Conservation (phyloP, 2,888 invertebrate genomes). For the Drosophila kambysellisi region DNA sequence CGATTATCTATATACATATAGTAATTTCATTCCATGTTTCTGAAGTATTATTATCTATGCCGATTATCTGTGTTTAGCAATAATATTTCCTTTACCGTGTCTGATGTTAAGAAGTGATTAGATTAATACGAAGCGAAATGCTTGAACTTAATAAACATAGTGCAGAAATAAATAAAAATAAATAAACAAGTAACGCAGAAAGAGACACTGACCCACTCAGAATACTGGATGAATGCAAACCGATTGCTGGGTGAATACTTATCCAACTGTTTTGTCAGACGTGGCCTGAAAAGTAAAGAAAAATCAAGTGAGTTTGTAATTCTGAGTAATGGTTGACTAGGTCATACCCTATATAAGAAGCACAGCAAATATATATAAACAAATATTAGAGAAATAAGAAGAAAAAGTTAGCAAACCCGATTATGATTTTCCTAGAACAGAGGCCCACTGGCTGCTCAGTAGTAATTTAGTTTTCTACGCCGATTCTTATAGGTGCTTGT, state of each 20-base stretch:
- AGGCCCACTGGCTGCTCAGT: background rate
- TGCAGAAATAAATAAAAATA: background rate
- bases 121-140: slow-evolving; percentile 38
- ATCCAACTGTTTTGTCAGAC: slow-evolving; percentile 48
- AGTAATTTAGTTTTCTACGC: background rate
- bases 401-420: background rate
- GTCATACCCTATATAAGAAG: slow-evolving; percentile 17
- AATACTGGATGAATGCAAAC: slow-evolving; percentile 23
- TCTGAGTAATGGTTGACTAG: background rate
- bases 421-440: background rate
- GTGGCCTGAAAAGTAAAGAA: slow-evolving; percentile 28
- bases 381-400: background rate
- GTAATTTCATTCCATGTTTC: slow-evolving; percentile 9
- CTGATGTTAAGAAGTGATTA: slow-evolving; percentile 32
- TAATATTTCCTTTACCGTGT: slow-evolving; percentile 18
- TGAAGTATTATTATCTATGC: slow-evolving; percentile 53
- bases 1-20: slow-evolving; percentile 32
- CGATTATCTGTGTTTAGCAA: slow-evolving; percentile 40
- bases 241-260: slow-evolving; percentile 35
- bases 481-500: background rate
- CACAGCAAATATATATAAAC: background rate
- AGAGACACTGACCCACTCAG: slow-evolving; percentile 25
- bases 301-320: slow-evolving; percentile 15
- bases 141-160: slow-evolving; percentile 9
- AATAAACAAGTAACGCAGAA: background rate